Evolutionary conservation across 2,888 invertebrate genomes (phyloP).

Genomic region (Amphimallon solstitiale): DNA sequence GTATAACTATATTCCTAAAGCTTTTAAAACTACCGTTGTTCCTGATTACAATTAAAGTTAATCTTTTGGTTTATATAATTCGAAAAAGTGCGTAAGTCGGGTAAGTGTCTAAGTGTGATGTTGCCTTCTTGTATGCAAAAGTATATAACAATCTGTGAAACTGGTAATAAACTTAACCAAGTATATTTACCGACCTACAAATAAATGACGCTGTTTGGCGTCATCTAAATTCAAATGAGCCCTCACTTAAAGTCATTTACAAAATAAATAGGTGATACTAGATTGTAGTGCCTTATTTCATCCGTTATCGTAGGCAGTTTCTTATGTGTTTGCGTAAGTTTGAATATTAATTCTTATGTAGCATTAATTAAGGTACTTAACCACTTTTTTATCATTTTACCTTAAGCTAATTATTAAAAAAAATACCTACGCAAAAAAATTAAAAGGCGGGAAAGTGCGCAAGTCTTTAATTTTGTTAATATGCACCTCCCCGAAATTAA

Average conservation of each 20-base stretch:
- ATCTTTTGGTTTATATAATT: too few species aligned
- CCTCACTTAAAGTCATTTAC: background rate
- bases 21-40: too few species aligned
- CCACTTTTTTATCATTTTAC: background rate
- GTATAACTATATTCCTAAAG: too few species aligned
- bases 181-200: background rate
- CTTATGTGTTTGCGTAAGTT: background rate
- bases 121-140: too few species aligned
- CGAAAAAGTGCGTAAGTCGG: too few species aligned
- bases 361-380: too few species aligned
- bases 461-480: background rate
- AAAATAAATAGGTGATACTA: background rate
- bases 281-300: background rate
- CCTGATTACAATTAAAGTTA: too few species aligned
- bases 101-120: too few species aligned
- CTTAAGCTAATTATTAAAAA: background rate
- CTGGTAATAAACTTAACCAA: too few species aligned
- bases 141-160: background rate
- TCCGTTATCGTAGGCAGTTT: background rate
- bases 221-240: background rate
- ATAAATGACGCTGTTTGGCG: too few species aligned
- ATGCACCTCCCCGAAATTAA: background rate
- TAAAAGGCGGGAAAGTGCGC: background rate
- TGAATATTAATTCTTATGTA: too few species aligned
- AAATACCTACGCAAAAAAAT: background rate